phyloP scores from a whole-genome alignment of 2,113 vertebrate species.

The Amia ocellicauda region DNA sequence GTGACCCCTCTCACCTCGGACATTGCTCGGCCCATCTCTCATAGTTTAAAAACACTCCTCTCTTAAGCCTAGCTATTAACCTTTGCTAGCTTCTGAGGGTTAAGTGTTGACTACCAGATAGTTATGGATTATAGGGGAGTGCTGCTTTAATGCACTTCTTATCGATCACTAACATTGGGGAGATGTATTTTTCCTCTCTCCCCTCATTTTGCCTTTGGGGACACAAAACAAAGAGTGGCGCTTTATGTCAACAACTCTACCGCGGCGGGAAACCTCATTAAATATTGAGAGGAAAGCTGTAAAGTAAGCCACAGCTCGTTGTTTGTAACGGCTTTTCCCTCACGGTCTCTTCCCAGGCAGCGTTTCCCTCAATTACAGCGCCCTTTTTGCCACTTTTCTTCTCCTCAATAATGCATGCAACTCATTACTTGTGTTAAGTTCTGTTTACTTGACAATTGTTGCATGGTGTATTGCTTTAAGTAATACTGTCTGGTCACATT shows the following conservation, averaged over 20 bases:
- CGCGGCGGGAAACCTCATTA: constrained; percentile 12
- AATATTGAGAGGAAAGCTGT: constrained; percentile 19
- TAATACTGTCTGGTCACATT: not conserved
- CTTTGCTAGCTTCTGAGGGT: not conserved
- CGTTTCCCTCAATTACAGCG: not conserved
- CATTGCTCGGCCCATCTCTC: no score
- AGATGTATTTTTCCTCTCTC: not conserved
- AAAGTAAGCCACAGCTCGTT: not conserved
- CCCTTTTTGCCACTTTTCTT: not conserved
- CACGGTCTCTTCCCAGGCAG: not conserved
- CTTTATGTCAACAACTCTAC: constrained; percentile 17
- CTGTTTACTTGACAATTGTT: not conserved
- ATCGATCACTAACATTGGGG: not conserved
- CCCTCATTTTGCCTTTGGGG: no score
- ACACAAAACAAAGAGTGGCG: not conserved
- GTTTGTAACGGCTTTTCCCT: not conserved
- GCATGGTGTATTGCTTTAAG: not conserved
- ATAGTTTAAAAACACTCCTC: no score
- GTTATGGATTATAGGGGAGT: not conserved
- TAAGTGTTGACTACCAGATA: not conserved
- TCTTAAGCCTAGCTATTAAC: no score
- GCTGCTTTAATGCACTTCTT: not conserved
- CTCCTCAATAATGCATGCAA: not conserved
- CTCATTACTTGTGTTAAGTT: not conserved
- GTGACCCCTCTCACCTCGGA: no score